Evolutionary conservation across 2,113 vertebrate species (phyloP).

Genomic region (Labeo catla): DNA sequence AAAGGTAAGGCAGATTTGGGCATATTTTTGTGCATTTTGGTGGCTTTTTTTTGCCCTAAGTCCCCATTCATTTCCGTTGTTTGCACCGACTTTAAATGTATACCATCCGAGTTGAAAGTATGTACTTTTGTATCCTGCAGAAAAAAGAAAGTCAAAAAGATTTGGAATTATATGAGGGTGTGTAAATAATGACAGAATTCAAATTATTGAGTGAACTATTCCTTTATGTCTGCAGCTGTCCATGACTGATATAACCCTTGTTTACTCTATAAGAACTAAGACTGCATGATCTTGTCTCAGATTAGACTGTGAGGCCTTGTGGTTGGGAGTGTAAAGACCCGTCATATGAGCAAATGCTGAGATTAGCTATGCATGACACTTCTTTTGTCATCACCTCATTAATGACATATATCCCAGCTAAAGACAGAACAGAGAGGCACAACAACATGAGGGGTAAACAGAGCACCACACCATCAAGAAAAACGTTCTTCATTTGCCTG

Average conservation of each 20-base stretch:
- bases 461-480: conserved; percentile 31
- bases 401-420: background rate
- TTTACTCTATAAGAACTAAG: background rate
- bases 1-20: background rate
- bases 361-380: conserved; percentile 39
- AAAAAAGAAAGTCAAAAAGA: too few relatives aligned
- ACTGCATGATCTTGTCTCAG: background rate
- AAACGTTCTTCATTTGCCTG: conserved; percentile 7
- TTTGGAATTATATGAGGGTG: background rate
- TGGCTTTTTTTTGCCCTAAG: background rate
- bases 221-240: background rate
- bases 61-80: background rate
- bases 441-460: conserved; percentile 25
- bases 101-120: background rate
- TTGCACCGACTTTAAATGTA: background rate
- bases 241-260: conserved; percentile 8
- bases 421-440: conserved; percentile 23
- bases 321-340: conserved; percentile 11
- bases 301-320: background rate
- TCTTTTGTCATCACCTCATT: conserved; percentile 55
- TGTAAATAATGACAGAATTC: background rate
- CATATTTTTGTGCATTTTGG: background rate
- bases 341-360: conserved; percentile 28
- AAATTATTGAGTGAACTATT: background rate
- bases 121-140: too few relatives aligned